phyloP scores from a whole-genome alignment of 2,797 vertebrate species.

The Craterocephalus amniculus region DNA sequence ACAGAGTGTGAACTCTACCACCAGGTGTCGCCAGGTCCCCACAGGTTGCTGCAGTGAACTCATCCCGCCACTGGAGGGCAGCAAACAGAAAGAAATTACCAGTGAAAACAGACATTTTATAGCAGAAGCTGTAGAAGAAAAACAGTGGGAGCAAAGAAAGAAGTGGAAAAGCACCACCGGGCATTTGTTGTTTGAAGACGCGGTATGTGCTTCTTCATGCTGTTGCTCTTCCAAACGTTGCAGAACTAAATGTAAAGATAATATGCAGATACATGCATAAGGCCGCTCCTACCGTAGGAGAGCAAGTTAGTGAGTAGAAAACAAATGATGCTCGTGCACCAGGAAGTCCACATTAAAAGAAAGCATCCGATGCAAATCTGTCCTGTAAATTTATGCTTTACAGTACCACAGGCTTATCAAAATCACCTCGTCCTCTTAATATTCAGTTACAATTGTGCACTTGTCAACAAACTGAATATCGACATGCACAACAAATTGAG shows the following conservation, averaged over 20 bases:
- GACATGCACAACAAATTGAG: not conserved
- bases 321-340: not conserved
- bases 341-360: not conserved
- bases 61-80: constrained; percentile 40
- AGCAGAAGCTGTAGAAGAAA: not conserved
- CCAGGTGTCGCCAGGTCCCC: constrained; percentile 47
- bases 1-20: constrained; percentile 4
- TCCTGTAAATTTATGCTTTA: not conserved
- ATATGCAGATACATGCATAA: not conserved
- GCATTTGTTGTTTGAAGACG: not conserved
- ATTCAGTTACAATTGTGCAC: not conserved
- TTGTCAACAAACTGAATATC: not conserved
- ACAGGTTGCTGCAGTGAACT: constrained; percentile 6
- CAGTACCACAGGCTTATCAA: not conserved
- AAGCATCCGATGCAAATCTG: not conserved
- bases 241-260: not conserved
- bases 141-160: not conserved
- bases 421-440: not conserved
- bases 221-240: not conserved
- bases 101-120: too few species aligned
- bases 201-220: not conserved
- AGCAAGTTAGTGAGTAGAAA: not conserved
- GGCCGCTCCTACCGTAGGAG: not conserved
- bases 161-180: not conserved
- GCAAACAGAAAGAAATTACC: constrained; percentile 1